Evolutionary conservation across 2,113 vertebrate genomes (phyloP).

Genomic region (Saguinus imperator): DNA sequence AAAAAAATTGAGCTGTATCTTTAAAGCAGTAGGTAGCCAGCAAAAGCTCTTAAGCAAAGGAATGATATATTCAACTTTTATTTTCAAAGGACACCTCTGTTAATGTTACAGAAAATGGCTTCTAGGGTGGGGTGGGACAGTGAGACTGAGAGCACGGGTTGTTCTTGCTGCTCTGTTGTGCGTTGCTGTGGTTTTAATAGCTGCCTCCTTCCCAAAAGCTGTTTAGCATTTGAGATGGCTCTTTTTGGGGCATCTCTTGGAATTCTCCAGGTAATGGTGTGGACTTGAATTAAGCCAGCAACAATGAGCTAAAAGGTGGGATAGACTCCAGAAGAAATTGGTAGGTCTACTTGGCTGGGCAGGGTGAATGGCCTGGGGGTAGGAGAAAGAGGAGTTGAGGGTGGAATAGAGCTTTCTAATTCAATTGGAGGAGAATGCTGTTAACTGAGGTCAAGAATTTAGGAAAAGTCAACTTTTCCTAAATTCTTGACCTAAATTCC

Average conservation of each 20-base stretch:
- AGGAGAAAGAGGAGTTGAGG: neutral
- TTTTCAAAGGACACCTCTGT: conserved; percentile 18
- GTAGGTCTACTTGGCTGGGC: neutral
- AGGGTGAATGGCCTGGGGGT: neutral
- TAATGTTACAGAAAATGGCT: neutral
- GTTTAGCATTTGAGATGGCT: neutral
- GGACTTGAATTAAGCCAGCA: neutral
- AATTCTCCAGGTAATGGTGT: neutral
- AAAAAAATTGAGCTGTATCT: neutral
- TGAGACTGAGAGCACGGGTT: neutral
- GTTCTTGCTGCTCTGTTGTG: neutral
- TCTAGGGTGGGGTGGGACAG: neutral
- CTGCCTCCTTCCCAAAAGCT: neutral
- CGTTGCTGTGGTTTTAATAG: neutral
- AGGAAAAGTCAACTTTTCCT: neutral
- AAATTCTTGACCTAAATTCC: too few species aligned
- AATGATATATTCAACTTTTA: conserved; percentile 13
- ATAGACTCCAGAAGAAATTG: neutral
- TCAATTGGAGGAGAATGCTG: neutral
- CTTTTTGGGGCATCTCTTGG: neutral
- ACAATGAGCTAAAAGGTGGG: neutral
- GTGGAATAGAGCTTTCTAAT: neutral
- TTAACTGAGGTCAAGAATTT: neutral
- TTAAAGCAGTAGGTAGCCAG: neutral
- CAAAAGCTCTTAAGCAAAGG: neutral